phyloP scores from a whole-genome alignment of 2,888 invertebrate species.

The Eupithecia inturbata region DNA sequence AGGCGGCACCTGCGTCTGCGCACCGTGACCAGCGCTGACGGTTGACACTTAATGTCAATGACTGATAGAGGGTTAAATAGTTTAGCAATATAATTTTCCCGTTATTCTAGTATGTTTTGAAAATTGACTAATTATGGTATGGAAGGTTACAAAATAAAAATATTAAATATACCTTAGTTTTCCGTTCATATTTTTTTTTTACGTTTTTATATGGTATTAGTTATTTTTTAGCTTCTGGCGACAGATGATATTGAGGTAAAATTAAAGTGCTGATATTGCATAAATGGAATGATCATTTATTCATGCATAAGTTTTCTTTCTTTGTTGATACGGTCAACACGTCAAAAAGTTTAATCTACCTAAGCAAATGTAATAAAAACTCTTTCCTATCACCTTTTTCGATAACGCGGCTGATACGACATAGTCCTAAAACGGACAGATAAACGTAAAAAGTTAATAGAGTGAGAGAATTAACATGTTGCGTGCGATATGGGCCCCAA shows the following conservation, averaged over 20 bases:
- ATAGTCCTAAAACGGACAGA: constrained; percentile 13
- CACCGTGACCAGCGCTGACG: constrained; percentile 46
- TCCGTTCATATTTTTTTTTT: background rate
- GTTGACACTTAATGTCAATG: constrained; percentile 38
- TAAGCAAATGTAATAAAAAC: background rate
- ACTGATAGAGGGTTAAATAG: constrained; percentile 21
- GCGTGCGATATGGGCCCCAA: constrained; percentile 51
- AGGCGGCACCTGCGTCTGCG: constrained; percentile 52
- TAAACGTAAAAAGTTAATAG: constrained; percentile 27
- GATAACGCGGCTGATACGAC: background rate
- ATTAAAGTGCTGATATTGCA: no score
- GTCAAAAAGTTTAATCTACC: background rate
- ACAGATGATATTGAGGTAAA: no score
- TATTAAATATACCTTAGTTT: no score
- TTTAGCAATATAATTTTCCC: background rate
- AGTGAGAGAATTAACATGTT: constrained; percentile 31
- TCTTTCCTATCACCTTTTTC: background rate
- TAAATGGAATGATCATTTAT: no score
- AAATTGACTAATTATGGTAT: background rate
- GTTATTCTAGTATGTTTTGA: background rate
- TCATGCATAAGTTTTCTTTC: background rate
- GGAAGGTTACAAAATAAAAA: background rate
- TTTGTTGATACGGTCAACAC: background rate
- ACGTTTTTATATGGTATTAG: no score
- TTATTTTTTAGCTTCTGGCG: no score